phyloP scores from a whole-genome alignment of 2,888 invertebrate genomes.

The Ptilodon capucinus region DNA sequence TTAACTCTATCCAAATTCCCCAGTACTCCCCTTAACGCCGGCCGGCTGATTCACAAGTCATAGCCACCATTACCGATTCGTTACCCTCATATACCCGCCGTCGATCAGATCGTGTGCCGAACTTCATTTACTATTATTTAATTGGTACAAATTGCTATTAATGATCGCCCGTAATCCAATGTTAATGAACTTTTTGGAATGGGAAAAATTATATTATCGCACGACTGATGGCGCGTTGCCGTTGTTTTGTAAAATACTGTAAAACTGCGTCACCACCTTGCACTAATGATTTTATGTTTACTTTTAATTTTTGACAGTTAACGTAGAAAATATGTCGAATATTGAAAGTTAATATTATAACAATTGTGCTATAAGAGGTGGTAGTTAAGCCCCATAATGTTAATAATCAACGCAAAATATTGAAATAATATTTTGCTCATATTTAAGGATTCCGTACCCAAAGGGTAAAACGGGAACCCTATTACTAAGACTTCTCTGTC shows the following conservation, averaged over 20 bases:
- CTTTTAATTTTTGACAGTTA: no score
- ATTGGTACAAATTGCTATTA: conserved; percentile 66
- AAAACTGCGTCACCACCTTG: no score
- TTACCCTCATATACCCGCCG: conserved; percentile 48
- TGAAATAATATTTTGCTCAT: no score
- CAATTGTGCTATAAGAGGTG: no score
- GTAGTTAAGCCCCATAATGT: no score
- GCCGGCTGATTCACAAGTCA: conserved; percentile 58
- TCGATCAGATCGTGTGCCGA: conserved; percentile 39
- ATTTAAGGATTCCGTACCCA: no score
- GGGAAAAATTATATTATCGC: not conserved
- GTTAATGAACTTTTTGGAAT: conserved; percentile 40
- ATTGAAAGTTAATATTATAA: no score
- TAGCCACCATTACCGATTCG: conserved; percentile 69
- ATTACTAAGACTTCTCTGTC: no score
- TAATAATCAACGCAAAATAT: no score
- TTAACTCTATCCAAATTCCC: not conserved
- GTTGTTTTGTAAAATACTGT: not conserved
- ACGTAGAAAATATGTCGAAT: no score
- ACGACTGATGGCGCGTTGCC: not conserved
- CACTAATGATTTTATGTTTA: no score
- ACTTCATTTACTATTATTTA: conserved; percentile 58
- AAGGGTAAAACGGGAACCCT: no score
- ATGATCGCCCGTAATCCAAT: conserved; percentile 39
- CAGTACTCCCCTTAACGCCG: conserved; percentile 47